Evolutionary conservation across 1,140 invertebrate species (phyloP), one percentile per base, ranked within the genome.

Genomic region (Drosophila lacteicornis): DNA sequence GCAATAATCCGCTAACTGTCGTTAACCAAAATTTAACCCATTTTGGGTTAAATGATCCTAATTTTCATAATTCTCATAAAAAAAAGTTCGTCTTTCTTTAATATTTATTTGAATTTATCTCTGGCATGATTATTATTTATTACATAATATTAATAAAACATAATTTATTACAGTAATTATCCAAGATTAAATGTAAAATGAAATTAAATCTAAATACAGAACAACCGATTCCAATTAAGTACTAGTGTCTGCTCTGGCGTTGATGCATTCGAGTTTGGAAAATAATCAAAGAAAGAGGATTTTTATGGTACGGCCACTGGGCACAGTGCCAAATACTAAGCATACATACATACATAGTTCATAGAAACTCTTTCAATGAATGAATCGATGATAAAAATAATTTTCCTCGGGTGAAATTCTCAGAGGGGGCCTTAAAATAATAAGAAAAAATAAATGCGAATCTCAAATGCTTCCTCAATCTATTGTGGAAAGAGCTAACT

Each of bases 201-300:
- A 42, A n/a, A 15, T 15, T 42, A 42, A 42, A 40, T 8, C 8
- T 33, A 33, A 33, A 3, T 1, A 36, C 33, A 11, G 9, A 36
- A 11, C 33, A 36, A 36, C 33, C 0, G 3, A 15, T n/a, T 42
- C 13, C 13, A 36, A 25, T 36, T 19, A 17, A 49, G 17, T 1
- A 11, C 22, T 6, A 59, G 42, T 30, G 57, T 46, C 45, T 22
- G 15, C 27, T 19, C 0, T 19, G 9, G 57, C 40, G 65, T 68
- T 74, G 30, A 59, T 60, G 36, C 58, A 57, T 75, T 67, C 36
- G 33, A 68, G 33, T 55, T 80, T 67, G 45, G 42, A 68, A 42
- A 42, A 42, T 57, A 83, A 71, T 78, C 55, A 70, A 83, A 82
- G 58, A 79, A 79, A 79, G 36, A n/a, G 22, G 25, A 58, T 36